Percentiles rank a stretch among this genome's conserved stretches.
These are phyloP conservation scores for Microtus richardsoni DNA, from an alignment of 2,113 vertebrate genomes.

Conservation along the genomic window DNA sequence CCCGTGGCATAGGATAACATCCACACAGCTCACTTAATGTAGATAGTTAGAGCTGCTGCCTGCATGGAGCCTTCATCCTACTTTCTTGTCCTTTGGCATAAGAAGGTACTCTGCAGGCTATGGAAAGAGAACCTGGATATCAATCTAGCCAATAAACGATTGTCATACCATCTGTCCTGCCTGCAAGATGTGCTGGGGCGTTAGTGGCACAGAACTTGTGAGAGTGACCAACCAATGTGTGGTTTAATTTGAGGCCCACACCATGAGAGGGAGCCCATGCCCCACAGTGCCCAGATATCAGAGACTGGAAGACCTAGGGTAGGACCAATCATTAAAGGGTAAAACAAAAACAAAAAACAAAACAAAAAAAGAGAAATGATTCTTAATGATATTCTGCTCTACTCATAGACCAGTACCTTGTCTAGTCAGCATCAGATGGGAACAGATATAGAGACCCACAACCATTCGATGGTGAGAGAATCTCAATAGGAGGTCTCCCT, in stretches of 20 bases:
- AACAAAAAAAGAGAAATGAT: neutral
- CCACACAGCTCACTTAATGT: neutral
- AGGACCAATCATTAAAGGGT: neutral
- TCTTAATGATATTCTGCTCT: neutral
- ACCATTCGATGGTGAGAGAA: neutral
- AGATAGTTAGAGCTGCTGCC: neutral
- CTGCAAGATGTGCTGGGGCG: neutral
- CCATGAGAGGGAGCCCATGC: neutral
- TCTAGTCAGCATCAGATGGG: neutral
- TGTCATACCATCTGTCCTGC: neutral
- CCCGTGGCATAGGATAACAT: neutral
- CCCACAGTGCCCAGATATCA: neutral
- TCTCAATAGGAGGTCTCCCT: neutral
- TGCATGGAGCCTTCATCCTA: neutral
- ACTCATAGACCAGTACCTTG: neutral
- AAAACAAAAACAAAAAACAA: neutral
- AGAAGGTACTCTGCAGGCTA: neutral
- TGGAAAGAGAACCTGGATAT: neutral
- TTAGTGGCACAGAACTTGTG: neutral
- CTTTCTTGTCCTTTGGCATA: neutral
- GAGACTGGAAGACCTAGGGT: neutral
- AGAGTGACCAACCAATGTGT: neutral
- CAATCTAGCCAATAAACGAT: neutral
- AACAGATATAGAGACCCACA: neutral
- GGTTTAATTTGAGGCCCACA: neutral